Evolutionary conservation across 2,797 vertebrate genomes (phyloP).

Genomic region (Xerus rutilus): DNA sequence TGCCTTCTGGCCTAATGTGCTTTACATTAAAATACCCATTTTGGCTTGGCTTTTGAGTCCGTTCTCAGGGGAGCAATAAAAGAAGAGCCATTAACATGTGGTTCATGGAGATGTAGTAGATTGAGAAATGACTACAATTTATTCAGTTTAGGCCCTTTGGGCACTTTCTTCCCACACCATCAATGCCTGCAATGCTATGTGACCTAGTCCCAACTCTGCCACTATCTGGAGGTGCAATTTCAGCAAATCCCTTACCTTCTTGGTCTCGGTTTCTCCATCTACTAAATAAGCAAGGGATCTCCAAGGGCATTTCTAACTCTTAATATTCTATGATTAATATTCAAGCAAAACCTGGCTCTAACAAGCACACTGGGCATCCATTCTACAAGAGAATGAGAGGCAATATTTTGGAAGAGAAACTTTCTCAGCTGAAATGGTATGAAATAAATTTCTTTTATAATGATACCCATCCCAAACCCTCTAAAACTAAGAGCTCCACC

Average conservation of each 20-base stretch:
- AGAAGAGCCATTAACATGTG: conserved; percentile 73
- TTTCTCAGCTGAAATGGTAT: conserved; percentile 68
- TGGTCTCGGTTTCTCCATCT: conserved; percentile 41
- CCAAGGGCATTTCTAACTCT: background rate
- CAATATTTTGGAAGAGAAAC: conserved; percentile 23
- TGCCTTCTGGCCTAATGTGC: conserved; percentile 14
- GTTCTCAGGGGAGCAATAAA: conserved; percentile 68
- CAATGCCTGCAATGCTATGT: background rate
- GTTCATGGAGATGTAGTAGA: background rate
- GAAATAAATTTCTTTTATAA: conserved; percentile 81
- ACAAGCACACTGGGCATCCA: background rate
- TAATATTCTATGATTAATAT: background rate
- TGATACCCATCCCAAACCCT: conserved; percentile 35
- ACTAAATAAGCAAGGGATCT: background rate
- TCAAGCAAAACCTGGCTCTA: background rate
- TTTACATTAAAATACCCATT: conserved; percentile 74
- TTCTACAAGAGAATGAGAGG: background rate
- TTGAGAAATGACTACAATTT: conserved; percentile 51
- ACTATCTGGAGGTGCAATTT: background rate
- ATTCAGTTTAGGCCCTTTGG: conserved; percentile 54
- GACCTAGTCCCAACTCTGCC: conserved; percentile 20
- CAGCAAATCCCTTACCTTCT: background rate
- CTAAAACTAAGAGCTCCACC: conserved; percentile 72
- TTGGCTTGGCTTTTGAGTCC: conserved; percentile 77
- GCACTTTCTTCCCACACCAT: conserved; percentile 20